Evolutionary conservation across 1,140 invertebrate genomes (phyloP), one percentile per base, ranked within the genome.

Genomic region (Saxidomus purpurata): DNA sequence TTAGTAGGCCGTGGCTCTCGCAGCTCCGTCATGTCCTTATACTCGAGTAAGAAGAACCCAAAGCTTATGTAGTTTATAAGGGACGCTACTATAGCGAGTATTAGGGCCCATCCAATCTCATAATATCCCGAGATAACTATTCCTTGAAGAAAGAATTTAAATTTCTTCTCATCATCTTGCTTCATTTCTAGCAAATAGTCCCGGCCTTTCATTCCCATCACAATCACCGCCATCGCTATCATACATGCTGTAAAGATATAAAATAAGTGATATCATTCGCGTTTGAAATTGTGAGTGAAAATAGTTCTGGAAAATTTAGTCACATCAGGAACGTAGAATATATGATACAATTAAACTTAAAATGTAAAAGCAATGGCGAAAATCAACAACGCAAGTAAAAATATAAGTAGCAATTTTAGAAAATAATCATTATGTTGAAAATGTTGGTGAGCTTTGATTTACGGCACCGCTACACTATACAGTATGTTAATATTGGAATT

Each of bases 141-240:
- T 0, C 76, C 76, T 49, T 89, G 69, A 8, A 89, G 43, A 59
- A 69, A 89, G 34, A 36, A 36, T 28, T 76, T 38, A 49, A 55
- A 87, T 31, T 52, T 89, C n/a, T 74, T 59, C 13, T 89, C 87
- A 4, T 49, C 47, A 36, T 89, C 67, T 38, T 81, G 2, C 38
- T 89, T 89, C 63, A 89, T 36, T n/a, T 67, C 47, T 17, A 81
- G 43, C 43, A 89, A 25, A 55, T 89, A 89, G 55, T 89, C 87
- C 22, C 79, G 59, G 11, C 87, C 87, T 25, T 89, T 89, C 63
- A 89, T 82, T 28, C 87, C 87, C 87, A 89, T 89, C 28, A 89
- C 67, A 13, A 89, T 74, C 28, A 89, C 87, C n/a, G 87, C 49
- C 87, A 89, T 89, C 11, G 87, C 77, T n/a, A 89, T 82, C 79